Evolutionary conservation across 1,140 invertebrate species (phyloP), one percentile per base, ranked within the genome.

Genomic region (Trypoxylus dichotomus): DNA sequence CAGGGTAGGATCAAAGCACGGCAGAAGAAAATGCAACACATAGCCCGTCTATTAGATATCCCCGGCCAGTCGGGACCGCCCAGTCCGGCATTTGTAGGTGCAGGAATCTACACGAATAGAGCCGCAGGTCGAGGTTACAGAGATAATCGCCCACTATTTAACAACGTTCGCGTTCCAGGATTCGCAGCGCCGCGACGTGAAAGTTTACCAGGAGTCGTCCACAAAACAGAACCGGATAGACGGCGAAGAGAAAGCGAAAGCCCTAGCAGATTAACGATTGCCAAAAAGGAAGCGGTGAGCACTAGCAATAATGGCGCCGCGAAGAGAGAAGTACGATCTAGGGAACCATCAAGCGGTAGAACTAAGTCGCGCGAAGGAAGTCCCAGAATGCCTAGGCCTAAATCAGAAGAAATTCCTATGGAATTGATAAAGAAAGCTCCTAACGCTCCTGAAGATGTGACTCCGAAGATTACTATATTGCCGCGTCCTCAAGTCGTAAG

Each of bases 1-100:
- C 81, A 94, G 95, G 98, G 97, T 60, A 91, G 97, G 29, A 92
- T 95, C 79, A 98, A 97, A 88, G 96, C 97, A n/a, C 90, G 97
- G 1, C 95, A 97, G 83, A 95, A 96, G 84, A 98, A 98, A 86
- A 96, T 99, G 93, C 93, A 94, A 83, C 95, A 97, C 86, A 98
- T 99, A 76, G 97, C 96, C 6, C 91, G 93, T 68, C 88, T 99
- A 10, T 88, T 99, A 6, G 97, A 98, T 83, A 94, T 98, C 77
- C 89, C 90, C 0, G 91, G 90, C 82, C 89, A 84, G 84, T 87
- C 87, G 82, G 91, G 83, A 81, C 92, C 87, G 54, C 89, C 89
- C n/a, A 83, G 86, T 78, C 84, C 83, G n/a, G 84, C 82, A 11
- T 85, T 74, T 83, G 87, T 54, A 74, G 87, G 42, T 27, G 86